Base-by-base conservation (phyloP, 1,140 invertebrate species). In the Drosophila kepulauana region DNA sequence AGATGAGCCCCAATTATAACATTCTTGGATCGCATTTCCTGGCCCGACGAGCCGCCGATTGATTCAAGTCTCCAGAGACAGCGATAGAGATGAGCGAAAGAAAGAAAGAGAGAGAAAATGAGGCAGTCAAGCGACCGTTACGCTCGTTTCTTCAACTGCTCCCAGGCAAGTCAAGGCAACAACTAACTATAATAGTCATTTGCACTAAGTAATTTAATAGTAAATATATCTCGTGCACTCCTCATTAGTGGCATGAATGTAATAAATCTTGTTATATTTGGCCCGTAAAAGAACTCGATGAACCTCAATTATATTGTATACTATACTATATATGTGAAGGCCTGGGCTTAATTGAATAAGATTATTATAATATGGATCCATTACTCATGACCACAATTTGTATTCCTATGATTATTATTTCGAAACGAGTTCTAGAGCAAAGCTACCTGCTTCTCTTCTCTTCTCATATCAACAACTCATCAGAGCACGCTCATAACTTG, bases 191-290 rank as follows among this genome's bases (percentile, higher is more conserved):
- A 8, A 62, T 10, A 41, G 33, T 48, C 61, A 63, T 63, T 63
- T 63, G 61, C 61, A 63, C 61, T 63, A 63, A 63, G 30, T 64
- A 52, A 64, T 54, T 64, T 64, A 25, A 28, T 64, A 64, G 33
- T 64, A 64, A 64, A 54, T 35, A 54, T 16, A 64, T 64, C 62
- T 64, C 62, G 62, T 64, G 62, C 62, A 30, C 62, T 51, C 20
- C 62, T 64, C 62, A 64, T 64, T 64, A 64, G 49, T 54, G 49
- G 49, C 48, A 63, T 41, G 46, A 16, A 41, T 33, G 41, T 43
- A 43, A 51, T 63, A 63, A 63, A 63, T 63, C 46, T 51, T 35
- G 15, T 51, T 63, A 51, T 63, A 63, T 63, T 63, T 48, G 59
- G 28, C 59, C 46, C 28, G 15, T 35, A 51, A 49, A 63, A 16